Evolutionary conservation across 2,113 vertebrate genomes (phyloP).

Genomic region (Dicerorhinus sumatrensis): DNA sequence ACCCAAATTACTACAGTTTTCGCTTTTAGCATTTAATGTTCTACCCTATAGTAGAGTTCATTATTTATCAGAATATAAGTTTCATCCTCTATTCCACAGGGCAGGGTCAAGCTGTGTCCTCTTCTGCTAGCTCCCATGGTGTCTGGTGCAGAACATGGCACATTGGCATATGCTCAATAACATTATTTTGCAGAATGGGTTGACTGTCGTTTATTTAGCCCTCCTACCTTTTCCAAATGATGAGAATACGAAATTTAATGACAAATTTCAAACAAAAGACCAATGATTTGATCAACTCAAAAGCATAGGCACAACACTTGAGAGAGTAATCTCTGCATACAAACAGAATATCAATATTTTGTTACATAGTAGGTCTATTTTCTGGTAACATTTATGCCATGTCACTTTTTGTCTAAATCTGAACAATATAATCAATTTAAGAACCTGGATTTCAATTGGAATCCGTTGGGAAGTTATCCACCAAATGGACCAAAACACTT

Average conservation of each 20-base stretch:
- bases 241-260: background rate
- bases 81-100: background rate
- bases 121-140: background rate
- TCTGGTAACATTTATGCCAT: background rate
- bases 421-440: background rate
- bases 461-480: background rate
- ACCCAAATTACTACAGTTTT: background rate
- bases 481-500: constrained; percentile 11
- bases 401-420: background rate
- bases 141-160: background rate
- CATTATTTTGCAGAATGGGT: background rate
- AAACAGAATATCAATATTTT: background rate
- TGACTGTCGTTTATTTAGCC: background rate
- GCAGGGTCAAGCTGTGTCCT: background rate
- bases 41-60: background rate
- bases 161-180: background rate
- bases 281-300: background rate
- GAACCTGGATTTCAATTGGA: background rate
- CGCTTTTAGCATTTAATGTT: background rate
- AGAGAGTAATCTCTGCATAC: background rate
- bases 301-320: background rate
- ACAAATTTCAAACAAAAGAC: background rate
- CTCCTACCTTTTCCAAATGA: background rate
- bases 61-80: background rate
- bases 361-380: background rate